Evolutionary conservation across 2,888 invertebrate genomes (phyloP), one percentile per base, ranked within the genome.

Genomic region (Himalopsyche anomala): DNA sequence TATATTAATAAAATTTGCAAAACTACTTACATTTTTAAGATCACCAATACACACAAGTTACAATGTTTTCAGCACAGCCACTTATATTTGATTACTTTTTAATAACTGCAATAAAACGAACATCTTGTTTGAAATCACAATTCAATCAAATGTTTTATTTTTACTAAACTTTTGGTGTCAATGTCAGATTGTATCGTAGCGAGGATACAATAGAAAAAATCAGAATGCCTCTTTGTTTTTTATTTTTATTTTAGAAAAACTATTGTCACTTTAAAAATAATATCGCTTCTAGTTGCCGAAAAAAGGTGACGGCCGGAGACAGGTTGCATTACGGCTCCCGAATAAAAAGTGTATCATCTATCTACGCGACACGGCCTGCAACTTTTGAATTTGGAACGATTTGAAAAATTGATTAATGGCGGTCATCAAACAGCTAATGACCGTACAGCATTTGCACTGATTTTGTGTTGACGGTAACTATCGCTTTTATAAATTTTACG

Each of bases 401-500:
- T 80, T 36, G 42, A 38, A 80, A 80, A 40, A 40, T 80, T 80
- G 80, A 42, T 80, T 38, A 42, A 80, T 80, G 80, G 38, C 80
- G 80, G 80, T 42, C 80, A 42, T 80, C 80, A 38, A 80, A 80
- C 80, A 80, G 80, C 80, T 80, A 40, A 80, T 42, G 40, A 42
- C 36, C 80, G 80, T 42, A 42, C 80, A 80, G 38, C 42, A 80
- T 62, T 62, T 62, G 62, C 62, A 80, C 80, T 80, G 80, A 38
- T 80, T 80, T 42, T 17, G 40, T 40, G 38, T 42, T 80, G 80
- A n/a, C 80, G 38, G 80, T 38, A 40, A 80, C 80, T 80, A 42
- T 80, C 80, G 80, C 80, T 80, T 80, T 80, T 80, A 80, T 80
- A 80, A 80, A 80, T 40, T 38, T 80, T 80, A 80, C 38, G 40